phyloP scores from a whole-genome alignment of 2,113 vertebrate species.

The Psilopsiagon aurifrons region DNA sequence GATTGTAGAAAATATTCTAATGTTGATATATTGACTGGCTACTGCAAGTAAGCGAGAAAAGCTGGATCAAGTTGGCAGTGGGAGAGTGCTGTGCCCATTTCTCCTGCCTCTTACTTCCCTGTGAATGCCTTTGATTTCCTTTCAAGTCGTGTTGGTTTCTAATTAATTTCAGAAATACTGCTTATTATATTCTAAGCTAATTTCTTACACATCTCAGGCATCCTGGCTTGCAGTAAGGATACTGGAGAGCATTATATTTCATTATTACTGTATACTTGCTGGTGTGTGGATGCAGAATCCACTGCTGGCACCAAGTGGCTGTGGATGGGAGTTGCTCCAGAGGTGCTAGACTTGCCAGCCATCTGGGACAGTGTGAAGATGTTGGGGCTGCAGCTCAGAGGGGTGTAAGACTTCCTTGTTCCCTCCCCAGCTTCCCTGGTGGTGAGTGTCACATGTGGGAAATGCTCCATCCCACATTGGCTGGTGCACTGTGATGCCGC shows the following conservation, averaged over 20 bases:
- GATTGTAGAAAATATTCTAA: too few species aligned
- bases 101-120: neutral
- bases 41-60: neutral
- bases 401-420: fast-evolving
- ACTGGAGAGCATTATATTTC: fast-evolving
- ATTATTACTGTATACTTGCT: fast-evolving
- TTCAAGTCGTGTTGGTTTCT: fast-evolving
- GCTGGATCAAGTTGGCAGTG: neutral
- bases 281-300: neutral
- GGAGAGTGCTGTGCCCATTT: neutral
- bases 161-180: neutral
- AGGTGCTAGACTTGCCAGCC: fast-evolving
- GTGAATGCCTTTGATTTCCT: fast-evolving
- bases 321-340: neutral
- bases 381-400: neutral
- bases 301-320: constrained; percentile 59
- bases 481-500: fast-evolving
- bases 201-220: neutral
- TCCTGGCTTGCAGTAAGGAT: neutral
- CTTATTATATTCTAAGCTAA: neutral
- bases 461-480: fast-evolving
- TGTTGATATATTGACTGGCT: neutral
- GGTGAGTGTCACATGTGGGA: fast-evolving
- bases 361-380: fast-evolving
- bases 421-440: fast-evolving